Evolutionary conservation across 92 coral and sea anemone species (phyloP).

Genomic region (Parazoanthus atlanticus): DNA sequence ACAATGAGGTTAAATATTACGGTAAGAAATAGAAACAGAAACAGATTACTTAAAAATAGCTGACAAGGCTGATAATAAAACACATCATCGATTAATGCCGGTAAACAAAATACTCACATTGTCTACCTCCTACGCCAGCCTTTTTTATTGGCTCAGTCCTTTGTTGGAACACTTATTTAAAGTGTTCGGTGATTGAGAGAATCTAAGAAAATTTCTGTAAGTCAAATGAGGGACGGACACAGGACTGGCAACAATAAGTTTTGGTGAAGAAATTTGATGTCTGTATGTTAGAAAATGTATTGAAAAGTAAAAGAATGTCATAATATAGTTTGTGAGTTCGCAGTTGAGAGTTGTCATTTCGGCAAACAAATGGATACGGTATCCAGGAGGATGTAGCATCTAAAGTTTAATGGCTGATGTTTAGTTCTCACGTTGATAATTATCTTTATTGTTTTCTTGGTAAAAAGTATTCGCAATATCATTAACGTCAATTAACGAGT

Average conservation of each 20-base stretch:
- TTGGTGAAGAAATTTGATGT: background rate
- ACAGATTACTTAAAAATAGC: background rate
- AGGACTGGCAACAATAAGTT: too few species aligned
- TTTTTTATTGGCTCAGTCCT: too few species aligned
- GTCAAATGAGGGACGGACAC: too few species aligned
- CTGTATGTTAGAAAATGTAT: background rate
- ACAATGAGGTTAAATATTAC: too few species aligned
- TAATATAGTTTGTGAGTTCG: background rate
- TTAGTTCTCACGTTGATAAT: conserved; percentile 23
- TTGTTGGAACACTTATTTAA: too few species aligned
- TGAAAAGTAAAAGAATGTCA: background rate
- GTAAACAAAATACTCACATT: too few species aligned
- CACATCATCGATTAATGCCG: too few species aligned
- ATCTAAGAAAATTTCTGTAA: too few species aligned
- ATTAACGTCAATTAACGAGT: too few species aligned
- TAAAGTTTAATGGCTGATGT: background rate
- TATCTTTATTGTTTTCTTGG: background rate
- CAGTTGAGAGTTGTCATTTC: background rate
- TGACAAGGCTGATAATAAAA: background rate
- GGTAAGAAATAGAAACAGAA: background rate
- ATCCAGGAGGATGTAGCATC: too few species aligned
- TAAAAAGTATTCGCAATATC: background rate
- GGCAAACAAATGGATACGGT: background rate
- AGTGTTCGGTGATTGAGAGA: too few species aligned
- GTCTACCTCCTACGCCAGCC: too few species aligned